A percentile compares a stretch with the other conserved stretches of the same genome.
phyloP scores from a whole-genome alignment of 2,888 invertebrate species.

The Cerceris ruficornis region DNA sequence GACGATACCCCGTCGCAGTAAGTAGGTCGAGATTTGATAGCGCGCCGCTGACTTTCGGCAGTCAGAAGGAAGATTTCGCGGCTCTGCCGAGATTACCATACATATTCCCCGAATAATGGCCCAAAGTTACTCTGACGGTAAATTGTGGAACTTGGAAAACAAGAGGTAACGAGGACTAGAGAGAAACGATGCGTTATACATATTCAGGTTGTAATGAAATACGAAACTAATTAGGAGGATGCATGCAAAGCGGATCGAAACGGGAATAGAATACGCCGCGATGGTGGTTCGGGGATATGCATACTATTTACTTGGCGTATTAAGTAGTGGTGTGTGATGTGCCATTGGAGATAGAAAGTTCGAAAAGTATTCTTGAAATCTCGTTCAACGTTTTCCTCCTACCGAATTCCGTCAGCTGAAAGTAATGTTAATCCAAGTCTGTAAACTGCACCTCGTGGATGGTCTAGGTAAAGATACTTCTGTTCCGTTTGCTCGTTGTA shows the following conservation, averaged over 20 bases:
- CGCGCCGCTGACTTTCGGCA: slow-evolving; percentile 6
- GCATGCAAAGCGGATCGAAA: slow-evolving; percentile 19
- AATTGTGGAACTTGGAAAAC: slow-evolving; percentile 50
- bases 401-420: too few relatives aligned
- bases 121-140: slow-evolving; percentile 33
- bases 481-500: too few relatives aligned
- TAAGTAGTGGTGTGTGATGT: not conserved
- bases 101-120: slow-evolving; percentile 18
- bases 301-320: not conserved
- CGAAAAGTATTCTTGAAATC: not conserved
- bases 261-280: not conserved
- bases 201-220: slow-evolving; percentile 41
- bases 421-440: too few relatives aligned
- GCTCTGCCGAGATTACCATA: slow-evolving; percentile 21
- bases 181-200: slow-evolving; percentile 45
- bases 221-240: slow-evolving; percentile 48
- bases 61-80: slow-evolving; percentile 22
- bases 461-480: too few relatives aligned
- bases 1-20: not conserved
- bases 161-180: slow-evolving; percentile 35
- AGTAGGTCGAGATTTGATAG: slow-evolving; percentile 31
- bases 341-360: not conserved
- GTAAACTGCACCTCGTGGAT: too few relatives aligned
- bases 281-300: not conserved
- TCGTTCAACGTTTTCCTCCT: not conserved